Evolutionary conservation across 2,888 invertebrate genomes (phyloP), one percentile per base, ranked within the genome.

Genomic region (Harpagoxenus sublaevis): DNA sequence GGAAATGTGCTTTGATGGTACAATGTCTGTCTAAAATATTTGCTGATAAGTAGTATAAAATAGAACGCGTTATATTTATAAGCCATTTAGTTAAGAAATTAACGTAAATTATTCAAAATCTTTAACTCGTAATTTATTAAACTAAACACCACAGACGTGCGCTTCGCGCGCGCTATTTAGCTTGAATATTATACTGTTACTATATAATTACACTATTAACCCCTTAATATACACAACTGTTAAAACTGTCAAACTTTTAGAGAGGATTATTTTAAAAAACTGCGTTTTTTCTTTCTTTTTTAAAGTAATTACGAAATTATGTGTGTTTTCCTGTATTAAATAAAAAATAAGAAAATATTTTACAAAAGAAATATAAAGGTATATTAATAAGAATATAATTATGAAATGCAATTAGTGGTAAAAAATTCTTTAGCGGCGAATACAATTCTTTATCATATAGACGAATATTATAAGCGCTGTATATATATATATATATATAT

Each of bases 11-110:
- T 28, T 65, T 39, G 18, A 39, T 53, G 15, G 10, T n/a, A 62
- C 31, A 60, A 31, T 6, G 15, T 15, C 63, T 77, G 39, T 39
- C 28, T 77, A 48, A 65, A 53, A 18, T 77, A 65, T 65, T 77
- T 77, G 39, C 39, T 53, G 51, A 77, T 39, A 77, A 53, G 28
- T 28, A 42, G n/a, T 18, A 74, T 45, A 31, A 63, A 77, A 51
- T 51, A 51, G 4, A 53, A 65, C 2, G 1, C 12, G n/a, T 65
- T 63, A 35, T 77, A 18, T 53, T 28, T 65, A 2, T 39, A 39
- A 65, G n/a, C 39, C 3, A 35, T 23, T 48, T 9, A 51, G 4
- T 12, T 6, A 28, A 53, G 18, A 65, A 39, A 3, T 23, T 63
- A 63, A 39, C 9, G 9, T 12, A 51, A 51, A 65, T 65, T 6